Conservation (phyloP, 1,140 invertebrate species). For the Bombus confusus region DNA sequence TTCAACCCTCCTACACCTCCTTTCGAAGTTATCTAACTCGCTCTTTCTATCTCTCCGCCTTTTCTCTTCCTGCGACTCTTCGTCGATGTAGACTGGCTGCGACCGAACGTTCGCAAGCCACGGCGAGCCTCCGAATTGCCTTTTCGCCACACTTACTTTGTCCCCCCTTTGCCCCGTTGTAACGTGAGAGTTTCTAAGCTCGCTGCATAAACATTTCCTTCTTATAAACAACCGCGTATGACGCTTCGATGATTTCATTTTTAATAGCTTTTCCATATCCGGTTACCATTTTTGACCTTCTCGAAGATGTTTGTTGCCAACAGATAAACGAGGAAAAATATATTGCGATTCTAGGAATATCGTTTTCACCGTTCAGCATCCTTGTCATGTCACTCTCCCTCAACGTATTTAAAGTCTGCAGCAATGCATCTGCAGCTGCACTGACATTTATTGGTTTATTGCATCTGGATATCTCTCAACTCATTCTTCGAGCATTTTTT, state of each 20-base stretch:
- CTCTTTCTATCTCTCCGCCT: conserved; percentile 19
- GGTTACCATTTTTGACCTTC: not conserved
- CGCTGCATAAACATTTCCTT: not conserved
- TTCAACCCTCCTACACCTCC: conserved; percentile 29
- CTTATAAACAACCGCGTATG: not conserved
- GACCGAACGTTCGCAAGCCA: conserved; percentile 3
- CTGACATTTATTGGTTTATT: conserved; percentile 13
- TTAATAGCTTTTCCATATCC: not conserved
- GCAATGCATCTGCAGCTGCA: not conserved
- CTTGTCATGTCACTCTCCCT: conserved; percentile 1
- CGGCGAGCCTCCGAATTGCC: conserved; percentile 64
- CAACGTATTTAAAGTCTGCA: not conserved
- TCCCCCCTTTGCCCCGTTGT: not conserved
- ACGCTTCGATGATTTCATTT: conserved; percentile 2
- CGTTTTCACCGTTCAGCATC: not conserved
- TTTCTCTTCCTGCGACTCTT: conserved; percentile 32
- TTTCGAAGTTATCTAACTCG: conserved; percentile 15
- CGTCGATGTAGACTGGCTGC: not conserved
- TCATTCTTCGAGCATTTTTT: not conserved
- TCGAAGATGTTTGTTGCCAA: not conserved
- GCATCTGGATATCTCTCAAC: not conserved
- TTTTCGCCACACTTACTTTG: conserved; percentile 1
- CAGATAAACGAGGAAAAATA: not conserved
- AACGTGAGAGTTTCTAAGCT: not conserved
- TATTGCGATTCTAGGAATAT: not conserved